Evolutionary conservation across 2,113 vertebrate species (phyloP).

Genomic region (Ammospiza nelsoni): DNA sequence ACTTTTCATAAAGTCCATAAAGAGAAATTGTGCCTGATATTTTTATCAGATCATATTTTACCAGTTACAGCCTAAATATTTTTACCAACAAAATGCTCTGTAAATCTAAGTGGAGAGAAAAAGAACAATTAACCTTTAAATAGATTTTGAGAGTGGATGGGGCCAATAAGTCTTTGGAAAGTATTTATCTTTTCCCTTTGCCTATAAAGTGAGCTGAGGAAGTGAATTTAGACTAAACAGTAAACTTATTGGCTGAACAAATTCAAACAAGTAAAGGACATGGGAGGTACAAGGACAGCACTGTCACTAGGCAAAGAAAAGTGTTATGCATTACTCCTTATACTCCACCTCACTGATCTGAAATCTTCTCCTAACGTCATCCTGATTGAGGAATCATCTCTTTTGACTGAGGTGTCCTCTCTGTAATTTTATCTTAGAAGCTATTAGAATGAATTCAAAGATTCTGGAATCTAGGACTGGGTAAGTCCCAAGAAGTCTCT

Average conservation of each 20-base stretch:
- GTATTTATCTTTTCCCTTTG: neutral
- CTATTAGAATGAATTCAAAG: neutral
- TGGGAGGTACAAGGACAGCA: neutral
- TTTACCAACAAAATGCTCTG: neutral
- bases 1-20: neutral
- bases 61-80: neutral
- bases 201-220: neutral
- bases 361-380: neutral
- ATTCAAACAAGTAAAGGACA: neutral
- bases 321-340: neutral
- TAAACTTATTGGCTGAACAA: neutral
- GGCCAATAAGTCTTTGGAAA: neutral
- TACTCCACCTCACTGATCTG: neutral
- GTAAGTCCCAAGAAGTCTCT: neutral
- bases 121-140: neutral
- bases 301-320: neutral
- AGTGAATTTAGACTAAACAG: neutral
- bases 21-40: neutral
- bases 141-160: neutral
- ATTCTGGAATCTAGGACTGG: neutral
- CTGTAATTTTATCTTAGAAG: neutral
- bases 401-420: neutral
- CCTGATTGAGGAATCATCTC: neutral
- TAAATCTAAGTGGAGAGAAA: neutral
- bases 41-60: neutral